These are phyloP conservation scores for Euclidia mi DNA, from an alignment of 2,888 invertebrate species.

Conservation along the genomic window DNA sequence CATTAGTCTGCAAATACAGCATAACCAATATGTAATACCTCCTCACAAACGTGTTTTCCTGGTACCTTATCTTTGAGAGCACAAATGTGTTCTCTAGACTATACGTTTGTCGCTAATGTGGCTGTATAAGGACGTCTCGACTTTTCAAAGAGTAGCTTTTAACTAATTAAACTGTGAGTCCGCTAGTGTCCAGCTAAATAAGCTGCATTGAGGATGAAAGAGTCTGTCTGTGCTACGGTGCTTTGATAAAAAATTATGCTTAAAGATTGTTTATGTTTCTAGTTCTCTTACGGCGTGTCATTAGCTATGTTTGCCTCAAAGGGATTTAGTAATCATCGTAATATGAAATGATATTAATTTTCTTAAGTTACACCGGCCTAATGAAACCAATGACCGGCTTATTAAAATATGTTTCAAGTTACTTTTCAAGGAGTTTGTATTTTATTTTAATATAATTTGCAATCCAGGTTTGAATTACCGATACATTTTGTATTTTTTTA, in stretches of 20 bases:
- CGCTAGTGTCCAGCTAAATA: conserved; percentile 31
- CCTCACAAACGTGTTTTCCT: neutral
- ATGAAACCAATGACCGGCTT: too few species aligned
- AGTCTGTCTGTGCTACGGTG: conserved; percentile 12
- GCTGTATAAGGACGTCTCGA: conserved; percentile 28
- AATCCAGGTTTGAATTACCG: too few species aligned
- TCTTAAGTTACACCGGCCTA: too few species aligned
- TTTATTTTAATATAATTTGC: too few species aligned
- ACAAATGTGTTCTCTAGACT: conserved; percentile 3
- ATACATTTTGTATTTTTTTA: too few species aligned
- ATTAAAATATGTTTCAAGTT: too few species aligned
- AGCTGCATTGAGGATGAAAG: conserved; percentile 35
- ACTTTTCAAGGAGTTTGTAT: too few species aligned
- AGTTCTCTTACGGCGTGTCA: conserved; percentile 3
- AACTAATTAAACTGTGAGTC: conserved; percentile 50
- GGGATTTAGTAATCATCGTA: too few species aligned
- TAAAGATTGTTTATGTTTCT: conserved; percentile 8
- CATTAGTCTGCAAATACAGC: neutral
- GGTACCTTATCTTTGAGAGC: neutral
- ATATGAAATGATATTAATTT: too few species aligned
- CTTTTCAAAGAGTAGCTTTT: conserved; percentile 51
- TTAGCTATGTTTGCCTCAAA: conserved; percentile 1
- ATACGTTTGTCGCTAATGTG: conserved; percentile 32
- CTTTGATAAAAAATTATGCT: conserved; percentile 52
- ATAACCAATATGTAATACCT: neutral